Percentiles rank a stretch among this genome's conserved stretches.
Evolutionary conservation across 1,140 invertebrate species (phyloP).

Genomic region (Cylas formicarius): DNA sequence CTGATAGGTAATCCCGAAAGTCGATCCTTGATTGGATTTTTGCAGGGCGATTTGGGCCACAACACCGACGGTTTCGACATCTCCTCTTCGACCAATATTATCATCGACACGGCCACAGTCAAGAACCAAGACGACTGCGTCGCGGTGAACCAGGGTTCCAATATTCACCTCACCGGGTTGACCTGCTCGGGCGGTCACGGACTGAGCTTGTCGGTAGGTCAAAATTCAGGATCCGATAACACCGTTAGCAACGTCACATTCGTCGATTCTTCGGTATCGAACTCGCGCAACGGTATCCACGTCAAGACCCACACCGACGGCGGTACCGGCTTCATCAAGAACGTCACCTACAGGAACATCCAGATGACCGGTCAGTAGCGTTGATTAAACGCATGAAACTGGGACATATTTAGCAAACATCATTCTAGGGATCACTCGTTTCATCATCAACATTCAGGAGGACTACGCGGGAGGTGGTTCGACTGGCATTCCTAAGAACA

Average conservation of each 20-base stretch:
- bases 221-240: constrained; percentile 2
- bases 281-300: constrained; percentile 11
- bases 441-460: constrained; percentile 8
- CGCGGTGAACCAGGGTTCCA: constrained; percentile 7
- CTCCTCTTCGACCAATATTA: neutral
- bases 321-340: constrained; percentile 2
- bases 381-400: no score
- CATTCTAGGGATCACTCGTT: constrained; percentile 12
- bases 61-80: constrained; percentile 15
- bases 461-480: constrained; percentile 8
- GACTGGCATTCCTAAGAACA: constrained; percentile 6
- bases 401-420: neutral
- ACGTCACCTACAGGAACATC: constrained; percentile 9
- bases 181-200: constrained; percentile 10
- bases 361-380: constrained; percentile 7
- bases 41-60: no score
- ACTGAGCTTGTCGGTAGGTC: constrained; percentile 6
- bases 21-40: no score
- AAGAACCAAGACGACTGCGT: constrained; percentile 15
- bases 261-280: constrained; percentile 2
- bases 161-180: constrained; percentile 3
- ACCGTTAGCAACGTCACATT: constrained; percentile 10
- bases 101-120: constrained; percentile 5
- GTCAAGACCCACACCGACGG: constrained; percentile 7
- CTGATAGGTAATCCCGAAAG: no score